Base-by-base conservation (phyloP, 2,113 vertebrate genomes). In the Heteronetta atricapilla region DNA sequence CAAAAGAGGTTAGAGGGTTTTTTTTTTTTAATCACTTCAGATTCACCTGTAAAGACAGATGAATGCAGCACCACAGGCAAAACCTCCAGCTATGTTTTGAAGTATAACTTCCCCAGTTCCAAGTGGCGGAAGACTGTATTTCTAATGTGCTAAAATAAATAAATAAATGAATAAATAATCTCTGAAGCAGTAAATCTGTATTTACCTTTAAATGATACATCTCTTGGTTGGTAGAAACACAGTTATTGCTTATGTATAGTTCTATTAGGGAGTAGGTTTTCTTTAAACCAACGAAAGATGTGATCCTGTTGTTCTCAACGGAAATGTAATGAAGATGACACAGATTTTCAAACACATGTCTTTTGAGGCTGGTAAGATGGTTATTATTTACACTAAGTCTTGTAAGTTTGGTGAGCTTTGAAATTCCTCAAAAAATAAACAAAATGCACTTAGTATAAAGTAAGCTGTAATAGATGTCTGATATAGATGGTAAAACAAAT, bases 221-320 rank as follows among this genome's bases (percentile, higher is more conserved):
- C 59, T 99, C 98, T 88, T 98, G 97, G 44, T 98, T 98, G 23
- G 95, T 94, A 80, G 96, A 96, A 93, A 99, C 98, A 50, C 97
- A 96, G 95, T 99, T 99, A 90, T 98, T 98, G 92, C 98, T 98
- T 21, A 98, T 70, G 64, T 98, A 99, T n/a, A 99, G 97, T 90
- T 99, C 98, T 38, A 98, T 96, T n/a, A 99, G 97, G 14, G 97
- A 97, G 36, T 87, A 91, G 69, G 88, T 96, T 95, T 97, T 98
- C 40, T 98, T 98, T 92, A 99, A 96, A 60, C 98, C 98, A 44
- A 94, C 93, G 84, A 99, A 74, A 40, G 98, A 98, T 31, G 85
- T 94, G 91, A 99, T 98, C 75, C 42, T 95, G 95, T 99, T 99
- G 97, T 97, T 98, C 87, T 98, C 98, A 86, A 97, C 96, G 79